These are phyloP conservation scores for Pangasianodon hypophthalmus DNA, from an alignment of 2,113 vertebrate species.

Conservation along the genomic window DNA sequence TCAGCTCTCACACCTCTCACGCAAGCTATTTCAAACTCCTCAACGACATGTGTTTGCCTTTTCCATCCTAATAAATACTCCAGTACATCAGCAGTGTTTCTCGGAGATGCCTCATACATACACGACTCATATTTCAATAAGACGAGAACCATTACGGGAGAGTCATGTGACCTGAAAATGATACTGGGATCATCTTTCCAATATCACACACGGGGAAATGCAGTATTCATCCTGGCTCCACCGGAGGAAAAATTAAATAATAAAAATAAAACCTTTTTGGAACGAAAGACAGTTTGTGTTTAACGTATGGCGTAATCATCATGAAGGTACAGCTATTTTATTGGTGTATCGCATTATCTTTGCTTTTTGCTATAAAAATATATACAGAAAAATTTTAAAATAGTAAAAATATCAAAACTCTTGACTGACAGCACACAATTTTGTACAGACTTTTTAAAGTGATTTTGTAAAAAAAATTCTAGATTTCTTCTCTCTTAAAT, in stretches of 20 bases:
- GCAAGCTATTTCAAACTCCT: not conserved
- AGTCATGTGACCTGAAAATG: constrained; percentile 5
- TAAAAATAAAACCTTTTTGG: not conserved
- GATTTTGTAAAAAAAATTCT: not conserved
- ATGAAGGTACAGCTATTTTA: not conserved
- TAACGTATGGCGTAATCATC: not conserved
- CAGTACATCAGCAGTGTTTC: not conserved
- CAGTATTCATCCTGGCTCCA: not conserved
- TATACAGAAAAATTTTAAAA: not conserved
- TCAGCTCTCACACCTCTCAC: not conserved
- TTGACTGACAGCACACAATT: not conserved
- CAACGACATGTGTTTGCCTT: not conserved
- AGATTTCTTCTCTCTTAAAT: no score
- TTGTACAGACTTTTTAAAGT: not conserved
- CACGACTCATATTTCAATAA: not conserved
- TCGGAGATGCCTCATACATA: not conserved
- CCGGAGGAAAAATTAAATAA: not conserved
- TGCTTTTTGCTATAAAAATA: not conserved
- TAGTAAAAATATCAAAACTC: not conserved
- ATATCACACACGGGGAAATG: not conserved
- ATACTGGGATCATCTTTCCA: not conserved
- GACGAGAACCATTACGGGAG: constrained; percentile 13
- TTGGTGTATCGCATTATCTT: not conserved
- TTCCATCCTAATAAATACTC: not conserved
- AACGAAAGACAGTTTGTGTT: not conserved